These are phyloP conservation scores for Ernsta delagoae DNA, from an alignment of 2,888 invertebrate species.

Conservation along the genomic window DNA sequence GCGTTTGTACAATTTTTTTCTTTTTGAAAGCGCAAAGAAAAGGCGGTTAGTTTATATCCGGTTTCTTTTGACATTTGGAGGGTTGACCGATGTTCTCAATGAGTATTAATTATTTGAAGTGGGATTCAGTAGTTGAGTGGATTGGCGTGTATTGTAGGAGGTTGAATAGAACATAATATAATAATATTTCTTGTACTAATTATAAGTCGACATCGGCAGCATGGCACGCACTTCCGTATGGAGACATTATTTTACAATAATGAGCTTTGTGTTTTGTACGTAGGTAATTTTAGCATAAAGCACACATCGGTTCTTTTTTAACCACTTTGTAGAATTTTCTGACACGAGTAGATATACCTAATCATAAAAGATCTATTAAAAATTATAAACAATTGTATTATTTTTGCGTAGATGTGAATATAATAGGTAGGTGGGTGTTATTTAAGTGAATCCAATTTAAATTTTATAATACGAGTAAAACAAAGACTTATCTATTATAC, in stretches of 20 bases:
- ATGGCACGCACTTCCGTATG: background rate
- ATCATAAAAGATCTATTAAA: too few relatives aligned
- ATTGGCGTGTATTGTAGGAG: constrained; percentile 63
- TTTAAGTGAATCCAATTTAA: too few relatives aligned
- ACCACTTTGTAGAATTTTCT: too few relatives aligned
- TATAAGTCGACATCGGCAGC: background rate
- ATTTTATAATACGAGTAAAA: too few relatives aligned
- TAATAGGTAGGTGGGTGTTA: too few relatives aligned
- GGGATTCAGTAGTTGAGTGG: constrained; percentile 66
- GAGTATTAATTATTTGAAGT: constrained; percentile 82
- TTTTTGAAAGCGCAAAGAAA: constrained; percentile 78
- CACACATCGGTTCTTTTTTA: too few relatives aligned
- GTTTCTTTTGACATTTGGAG: constrained; percentile 59
- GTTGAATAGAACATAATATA: constrained; percentile 32
- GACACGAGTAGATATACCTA: too few relatives aligned
- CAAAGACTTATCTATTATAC: too few relatives aligned
- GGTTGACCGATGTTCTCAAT: constrained; percentile 75
- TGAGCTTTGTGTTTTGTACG: background rate
- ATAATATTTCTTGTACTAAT: constrained; percentile 7
- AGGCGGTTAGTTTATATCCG: constrained; percentile 85
- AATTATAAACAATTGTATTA: too few relatives aligned
- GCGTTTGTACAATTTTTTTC: constrained; percentile 63
- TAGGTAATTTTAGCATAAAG: too few relatives aligned
- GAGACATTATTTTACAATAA: background rate
- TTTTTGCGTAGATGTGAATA: too few relatives aligned